Base-by-base conservation (phyloP, 2,888 invertebrate genomes). In the Clusia tigrina region DNA sequence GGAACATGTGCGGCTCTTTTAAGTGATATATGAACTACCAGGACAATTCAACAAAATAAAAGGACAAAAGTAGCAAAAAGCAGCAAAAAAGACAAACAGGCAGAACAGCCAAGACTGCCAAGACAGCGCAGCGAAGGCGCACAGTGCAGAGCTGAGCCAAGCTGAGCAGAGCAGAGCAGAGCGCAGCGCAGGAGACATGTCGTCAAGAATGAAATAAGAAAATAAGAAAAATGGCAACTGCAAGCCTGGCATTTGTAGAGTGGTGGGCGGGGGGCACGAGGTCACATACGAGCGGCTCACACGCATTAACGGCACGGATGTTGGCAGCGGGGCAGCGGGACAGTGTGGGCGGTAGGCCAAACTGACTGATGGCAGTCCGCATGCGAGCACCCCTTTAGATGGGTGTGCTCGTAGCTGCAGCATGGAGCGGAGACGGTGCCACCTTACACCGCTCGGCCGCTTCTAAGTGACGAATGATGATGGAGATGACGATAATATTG, bases 1-100 rank as follows among this genome's bases (percentile, higher is more conserved):
- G 68, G 74, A 74, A 71, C 76, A 76, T 78, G 77, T 48, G 52
- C 24, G 60, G 23, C 55, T 48, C 54, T 32, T 53, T 54, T 46
- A 54, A 53, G 69, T 76, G 75, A 76, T 78, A 76, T 76, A 76
- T 76, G 78, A 76, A 76, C 78, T 76, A 77, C 68, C 66, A 66
- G 64, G 58, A 66, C 58, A 58, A 58, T 58, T 56, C 64, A 58
- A 61, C 56, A 58, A 60, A 57, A 32, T 32, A 48, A 18, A 42
- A 26, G 51, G 25, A 58, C 61, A 60, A 53, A 15, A 53, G 53
- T 52, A 58, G 56, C 46, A 32, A 26, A 38, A 38, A 23, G 38
- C 5, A 51, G 22, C 22, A 12, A n/a, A 15, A 46, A 9, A 32
- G 32, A n/a, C 17, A 15, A n/a, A n/a, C n/a, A n/a, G n/a, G n/a